Percentiles rank a stretch among this genome's conserved stretches.
Conservation (phyloP, 2,113 vertebrate genomes). For the Periophthalmodon schlosseri region DNA sequence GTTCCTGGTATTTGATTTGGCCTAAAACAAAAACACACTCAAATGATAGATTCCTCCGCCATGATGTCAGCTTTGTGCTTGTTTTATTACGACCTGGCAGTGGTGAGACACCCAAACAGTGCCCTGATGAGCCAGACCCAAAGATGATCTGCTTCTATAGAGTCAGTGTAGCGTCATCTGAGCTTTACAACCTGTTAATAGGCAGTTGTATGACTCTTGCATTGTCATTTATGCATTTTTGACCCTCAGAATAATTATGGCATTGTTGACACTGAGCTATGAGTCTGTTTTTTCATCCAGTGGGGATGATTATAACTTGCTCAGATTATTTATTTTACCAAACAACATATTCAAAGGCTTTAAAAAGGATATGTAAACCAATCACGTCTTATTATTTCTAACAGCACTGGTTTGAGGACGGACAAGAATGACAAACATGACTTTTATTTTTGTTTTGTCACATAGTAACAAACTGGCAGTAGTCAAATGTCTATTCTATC, state of each 20-base stretch:
- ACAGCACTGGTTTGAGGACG: too few species aligned
- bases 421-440: background rate
- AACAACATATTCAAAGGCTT: too few species aligned
- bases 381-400: too few species aligned
- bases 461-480: constrained; percentile 28
- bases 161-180: constrained; percentile 28
- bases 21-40: background rate
- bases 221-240: constrained; percentile 2
- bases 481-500: constrained; percentile 44
- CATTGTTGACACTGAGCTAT: constrained; percentile 1
- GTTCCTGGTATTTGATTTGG: background rate
- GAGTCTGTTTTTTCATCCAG: constrained; percentile 1
- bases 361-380: too few species aligned
- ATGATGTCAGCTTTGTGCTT: constrained; percentile 49
- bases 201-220: constrained; percentile 19
- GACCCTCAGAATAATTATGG: constrained; percentile 16
- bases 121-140: constrained; percentile 4
- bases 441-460: background rate
- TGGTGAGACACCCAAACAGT: background rate
- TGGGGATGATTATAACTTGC: too few species aligned
- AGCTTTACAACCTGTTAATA: constrained; percentile 63
- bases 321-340: too few species aligned
- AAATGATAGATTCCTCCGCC: constrained; percentile 39
- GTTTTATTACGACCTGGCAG: constrained; percentile 2
- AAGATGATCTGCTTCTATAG: constrained; percentile 7